Evolutionary conservation across 2,888 invertebrate species (phyloP).

Genomic region (Amiota minor): DNA sequence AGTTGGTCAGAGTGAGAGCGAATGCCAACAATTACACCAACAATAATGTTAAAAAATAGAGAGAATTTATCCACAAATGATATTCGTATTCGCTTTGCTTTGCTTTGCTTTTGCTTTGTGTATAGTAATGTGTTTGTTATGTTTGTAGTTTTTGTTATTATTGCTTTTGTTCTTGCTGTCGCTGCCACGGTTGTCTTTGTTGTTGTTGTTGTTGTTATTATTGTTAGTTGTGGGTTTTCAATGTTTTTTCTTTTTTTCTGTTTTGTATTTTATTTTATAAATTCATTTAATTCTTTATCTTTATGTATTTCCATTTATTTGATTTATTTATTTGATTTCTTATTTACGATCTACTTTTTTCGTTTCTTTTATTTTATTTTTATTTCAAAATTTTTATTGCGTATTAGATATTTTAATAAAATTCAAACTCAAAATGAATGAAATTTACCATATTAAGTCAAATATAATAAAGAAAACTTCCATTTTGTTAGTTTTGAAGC

Average conservation of each 20-base stretch:
- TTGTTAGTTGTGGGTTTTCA: slow-evolving; percentile 8
- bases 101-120: slow-evolving; percentile 4
- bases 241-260: not conserved
- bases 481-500: not conserved
- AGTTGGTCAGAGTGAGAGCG: not conserved
- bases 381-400: not conserved
- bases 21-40: not conserved
- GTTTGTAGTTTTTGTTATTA: slow-evolving; percentile 54
- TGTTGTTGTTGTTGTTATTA: too few species aligned
- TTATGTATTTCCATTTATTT: slow-evolving; percentile 29
- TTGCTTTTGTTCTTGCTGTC: slow-evolving; percentile 10
- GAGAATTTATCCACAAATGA: slow-evolving; percentile 6
- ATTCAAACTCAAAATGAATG: not conserved
- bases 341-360: not conserved
- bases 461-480: not conserved
- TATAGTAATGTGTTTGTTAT: slow-evolving; percentile 34
- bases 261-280: slow-evolving; percentile 15
- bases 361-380: too few species aligned
- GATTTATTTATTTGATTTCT: slow-evolving; percentile 19
- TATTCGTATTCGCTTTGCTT: slow-evolving; percentile 8
- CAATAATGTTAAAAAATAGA: not conserved
- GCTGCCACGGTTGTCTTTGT: too few species aligned
- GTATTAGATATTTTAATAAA: not conserved
- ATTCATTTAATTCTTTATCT: slow-evolving; percentile 4
- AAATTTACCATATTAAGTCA: not conserved